Evolutionary conservation across 2,888 invertebrate species (phyloP).

Genomic region (Octonoba sinensis): DNA sequence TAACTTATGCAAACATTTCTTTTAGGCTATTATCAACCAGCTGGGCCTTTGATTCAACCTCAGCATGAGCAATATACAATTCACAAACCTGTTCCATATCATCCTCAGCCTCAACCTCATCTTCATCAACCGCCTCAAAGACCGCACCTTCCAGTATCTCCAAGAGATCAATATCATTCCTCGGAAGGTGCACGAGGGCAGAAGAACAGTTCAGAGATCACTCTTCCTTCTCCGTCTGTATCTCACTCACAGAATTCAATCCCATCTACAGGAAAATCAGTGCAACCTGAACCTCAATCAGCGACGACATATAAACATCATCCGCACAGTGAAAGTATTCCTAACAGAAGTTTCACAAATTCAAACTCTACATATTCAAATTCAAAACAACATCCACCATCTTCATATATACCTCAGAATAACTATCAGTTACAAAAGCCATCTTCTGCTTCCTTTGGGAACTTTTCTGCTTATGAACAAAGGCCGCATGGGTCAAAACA

Average conservation of each 20-base stretch:
- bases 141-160: constrained; percentile 39
- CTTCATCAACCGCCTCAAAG: constrained; percentile 40
- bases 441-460: constrained; percentile 16
- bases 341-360: constrained; percentile 11
- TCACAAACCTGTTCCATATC: constrained; percentile 68
- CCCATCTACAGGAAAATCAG: constrained; percentile 5
- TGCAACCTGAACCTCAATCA: constrained; percentile 1
- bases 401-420: constrained; percentile 24
- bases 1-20: background rate
- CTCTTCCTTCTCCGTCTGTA: constrained; percentile 20
- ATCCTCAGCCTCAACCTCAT: constrained; percentile 65
- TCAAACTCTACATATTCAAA: background rate
- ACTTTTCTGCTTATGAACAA: constrained; percentile 26
- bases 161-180: constrained; percentile 43
- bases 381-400: constrained; percentile 22
- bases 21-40: constrained; percentile 81
- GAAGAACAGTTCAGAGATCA: constrained; percentile 29
- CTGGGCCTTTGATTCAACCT: constrained; percentile 83
- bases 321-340: background rate
- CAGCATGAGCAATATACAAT: constrained; percentile 67
- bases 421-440: constrained; percentile 21
- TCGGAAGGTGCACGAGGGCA: constrained; percentile 37
- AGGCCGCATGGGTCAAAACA: constrained; percentile 21
- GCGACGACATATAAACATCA: background rate
- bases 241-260: constrained; percentile 22